A percentile compares a stretch with the other conserved stretches of the same genome.
Evolutionary conservation across 2,797 vertebrate species (phyloP).

Genomic region (Coluber constrictor): DNA sequence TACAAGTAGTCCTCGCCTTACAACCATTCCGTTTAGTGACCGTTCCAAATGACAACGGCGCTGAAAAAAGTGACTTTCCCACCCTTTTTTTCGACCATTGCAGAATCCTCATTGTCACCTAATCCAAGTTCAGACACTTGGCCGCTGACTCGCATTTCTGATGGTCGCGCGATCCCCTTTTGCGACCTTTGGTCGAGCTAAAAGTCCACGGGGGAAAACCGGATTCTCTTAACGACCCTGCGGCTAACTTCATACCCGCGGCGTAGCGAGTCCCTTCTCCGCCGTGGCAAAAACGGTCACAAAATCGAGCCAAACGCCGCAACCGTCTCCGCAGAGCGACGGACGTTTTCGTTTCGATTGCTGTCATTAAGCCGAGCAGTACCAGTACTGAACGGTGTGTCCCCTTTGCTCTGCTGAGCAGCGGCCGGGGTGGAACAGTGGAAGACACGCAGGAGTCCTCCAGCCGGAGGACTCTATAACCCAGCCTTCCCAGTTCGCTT

Average conservation of each 20-base stretch:
- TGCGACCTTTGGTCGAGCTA: not conserved
- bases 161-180: too few species aligned
- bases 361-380: accelerated
- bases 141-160: too few species aligned
- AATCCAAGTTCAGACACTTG: accelerated
- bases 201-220: not conserved
- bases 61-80: too few species aligned
- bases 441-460: not conserved
- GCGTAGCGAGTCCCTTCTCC: accelerated
- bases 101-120: too few species aligned
- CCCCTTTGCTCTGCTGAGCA: not conserved
- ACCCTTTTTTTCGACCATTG: too few species aligned
- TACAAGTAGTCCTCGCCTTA: not conserved
- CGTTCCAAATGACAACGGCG: too few species aligned
- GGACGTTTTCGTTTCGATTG: not conserved
- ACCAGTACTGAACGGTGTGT: not conserved
- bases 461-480: not conserved
- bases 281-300: too few species aligned
- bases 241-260: too few species aligned
- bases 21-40: too few species aligned
- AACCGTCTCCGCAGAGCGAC: accelerated
- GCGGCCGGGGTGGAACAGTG: not conserved
- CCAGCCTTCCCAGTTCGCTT: too few species aligned
- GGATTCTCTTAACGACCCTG: not conserved
- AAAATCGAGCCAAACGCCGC: not conserved